Evolutionary conservation across 2,797 vertebrate genomes (phyloP).

Genomic region (Enteromius viviparus): DNA sequence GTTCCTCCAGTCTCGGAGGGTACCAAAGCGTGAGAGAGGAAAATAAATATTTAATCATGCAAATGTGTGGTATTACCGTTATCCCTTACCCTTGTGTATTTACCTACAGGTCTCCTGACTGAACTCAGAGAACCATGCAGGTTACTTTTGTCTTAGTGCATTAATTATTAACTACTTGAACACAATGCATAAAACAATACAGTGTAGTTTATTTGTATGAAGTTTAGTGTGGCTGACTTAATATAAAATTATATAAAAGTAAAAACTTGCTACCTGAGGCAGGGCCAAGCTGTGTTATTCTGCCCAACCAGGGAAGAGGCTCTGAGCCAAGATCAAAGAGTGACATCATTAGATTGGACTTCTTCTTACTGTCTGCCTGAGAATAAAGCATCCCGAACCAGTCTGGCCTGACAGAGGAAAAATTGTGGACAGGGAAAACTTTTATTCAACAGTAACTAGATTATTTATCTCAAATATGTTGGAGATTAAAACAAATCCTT

Average conservation of each 20-base stretch:
- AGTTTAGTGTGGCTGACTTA: neutral
- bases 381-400: constrained; percentile 99
- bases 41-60: constrained; percentile 22
- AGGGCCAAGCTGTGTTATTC: constrained; percentile 92
- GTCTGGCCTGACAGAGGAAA: constrained; percentile 78
- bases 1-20: neutral
- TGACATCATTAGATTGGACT: constrained; percentile 99
- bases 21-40: neutral
- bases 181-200: constrained; percentile 23
- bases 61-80: constrained; percentile 29
- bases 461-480: neutral
- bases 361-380: constrained; percentile 99
- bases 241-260: neutral
- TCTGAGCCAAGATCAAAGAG: constrained; percentile 92
- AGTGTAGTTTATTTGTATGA: neutral
- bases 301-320: constrained; percentile 95
- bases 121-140: neutral
- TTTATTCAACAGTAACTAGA: neutral
- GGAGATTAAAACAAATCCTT: neutral
- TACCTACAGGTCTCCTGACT: constrained; percentile 6
- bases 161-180: constrained; percentile 24
- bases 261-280: constrained; percentile 87
- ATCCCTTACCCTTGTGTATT: constrained; percentile 3
- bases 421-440: neutral
- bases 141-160: neutral